Base-by-base conservation (phyloP, 2,113 vertebrate species). In the Spea multiplicata region DNA sequence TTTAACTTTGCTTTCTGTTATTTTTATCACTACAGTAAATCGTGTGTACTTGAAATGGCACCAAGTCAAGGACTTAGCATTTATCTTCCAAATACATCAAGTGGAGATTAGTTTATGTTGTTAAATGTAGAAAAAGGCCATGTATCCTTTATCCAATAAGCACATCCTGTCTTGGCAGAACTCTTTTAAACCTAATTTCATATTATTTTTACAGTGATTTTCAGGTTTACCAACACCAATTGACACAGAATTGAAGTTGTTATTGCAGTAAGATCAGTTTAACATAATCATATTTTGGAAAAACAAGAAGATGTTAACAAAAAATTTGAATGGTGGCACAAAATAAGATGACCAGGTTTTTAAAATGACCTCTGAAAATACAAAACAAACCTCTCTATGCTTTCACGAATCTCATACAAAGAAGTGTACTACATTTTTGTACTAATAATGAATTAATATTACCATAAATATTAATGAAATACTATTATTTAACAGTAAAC, bases 261-360 rank as follows among this genome's bases (percentile, higher is more conserved):
- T 55, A 17, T 68, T 76, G 52, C 74, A 5, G 66, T 50, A 17
- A 46, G 6, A 50, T 68, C 50, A 55, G 13, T 44, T 48, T 30
- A 12, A 13, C 59, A 68, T 68, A 76, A 68, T 76, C 67, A 65
- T 45, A 76, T 76, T 76, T 55, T 68, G 44, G 50, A 10, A 14
- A 3, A 8, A 14, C 67, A 30, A 14, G n/a, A 52, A 5, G 9
- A 47, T 68, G 67, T 76, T 69, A 65, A 76, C 68, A 47, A 59
- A 68, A 76, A 44, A 69, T 45, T 68, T 76, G 59, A 44, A 76
- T 76, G 50, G 50, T 30, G 50, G 50, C 1, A 3, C 6, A 53
- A 53, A 53, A 10, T 6, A 8, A 53, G 50, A 53, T 6, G 6
- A 8, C 50, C 50, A 53, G 6, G 50, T 53, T 30, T 30, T 30